A percentile compares a stretch with the other conserved stretches of the same genome.
Evolutionary conservation across 2,797 vertebrate species (phyloP).

Genomic region (Epinephelus coioides): DNA sequence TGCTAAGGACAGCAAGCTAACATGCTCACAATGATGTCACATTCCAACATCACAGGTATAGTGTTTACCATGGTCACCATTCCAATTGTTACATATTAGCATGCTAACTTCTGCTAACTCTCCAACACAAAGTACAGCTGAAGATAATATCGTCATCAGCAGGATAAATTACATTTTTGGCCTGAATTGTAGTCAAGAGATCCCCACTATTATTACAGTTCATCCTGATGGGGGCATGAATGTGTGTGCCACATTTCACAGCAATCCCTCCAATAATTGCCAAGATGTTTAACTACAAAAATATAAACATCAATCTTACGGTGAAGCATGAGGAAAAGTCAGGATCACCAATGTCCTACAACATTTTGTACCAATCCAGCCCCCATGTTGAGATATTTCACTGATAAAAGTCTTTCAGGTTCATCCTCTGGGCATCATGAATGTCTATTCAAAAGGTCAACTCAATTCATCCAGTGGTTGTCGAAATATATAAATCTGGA

Average conservation of each 20-base stretch:
- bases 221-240: not conserved
- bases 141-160: not conserved
- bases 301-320: not conserved
- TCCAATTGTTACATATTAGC: not conserved
- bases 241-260: not conserved
- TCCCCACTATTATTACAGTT: not conserved
- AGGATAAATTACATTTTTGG: no score
- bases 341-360: no score
- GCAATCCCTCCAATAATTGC: not conserved
- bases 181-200: not conserved
- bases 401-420: not conserved
- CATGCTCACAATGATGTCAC: not conserved
- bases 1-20: slow-evolving; percentile 8
- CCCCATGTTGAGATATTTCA: not conserved
- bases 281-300: not conserved
- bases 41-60: not conserved
- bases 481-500: not conserved
- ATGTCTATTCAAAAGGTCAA: not conserved
- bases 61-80: not conserved
- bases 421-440: not conserved
- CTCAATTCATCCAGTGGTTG: not conserved
- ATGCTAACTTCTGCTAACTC: not conserved
- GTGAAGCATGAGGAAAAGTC: no score
- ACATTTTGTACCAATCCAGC: not conserved
- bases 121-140: not conserved